phyloP scores from a whole-genome alignment of 2,113 vertebrate genomes.

The Columba janthina region DNA sequence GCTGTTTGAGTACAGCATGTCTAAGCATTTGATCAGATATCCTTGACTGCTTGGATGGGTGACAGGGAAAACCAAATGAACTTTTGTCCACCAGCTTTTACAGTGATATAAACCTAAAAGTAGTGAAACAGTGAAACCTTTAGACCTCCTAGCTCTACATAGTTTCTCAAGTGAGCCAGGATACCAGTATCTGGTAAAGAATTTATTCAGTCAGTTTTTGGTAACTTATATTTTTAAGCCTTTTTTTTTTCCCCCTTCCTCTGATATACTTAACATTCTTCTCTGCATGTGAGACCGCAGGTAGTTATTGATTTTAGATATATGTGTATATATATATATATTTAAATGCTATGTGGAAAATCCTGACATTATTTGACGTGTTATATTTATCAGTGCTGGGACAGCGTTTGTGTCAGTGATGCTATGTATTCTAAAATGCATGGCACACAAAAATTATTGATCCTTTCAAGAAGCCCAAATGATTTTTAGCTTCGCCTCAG shows the following conservation, averaged over 20 bases:
- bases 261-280: neutral
- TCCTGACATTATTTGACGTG: neutral
- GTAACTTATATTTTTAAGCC: neutral
- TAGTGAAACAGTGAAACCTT: neutral
- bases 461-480: slow-evolving; percentile 41
- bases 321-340: neutral
- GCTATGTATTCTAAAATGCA: slow-evolving; percentile 6
- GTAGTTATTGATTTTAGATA: neutral
- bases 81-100: slow-evolving; percentile 4
- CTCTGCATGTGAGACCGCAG: neutral
- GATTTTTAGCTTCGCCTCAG: slow-evolving; percentile 6
- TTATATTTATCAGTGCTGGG: neutral
- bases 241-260: neutral
- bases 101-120: neutral
- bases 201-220: neutral
- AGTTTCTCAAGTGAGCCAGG: neutral
- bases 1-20: slow-evolving; percentile 39
- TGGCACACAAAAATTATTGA: slow-evolving; percentile 34
- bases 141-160: neutral
- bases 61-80: slow-evolving; percentile 15
- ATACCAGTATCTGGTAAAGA: neutral
- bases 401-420: neutral
- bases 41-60: slow-evolving; percentile 52
- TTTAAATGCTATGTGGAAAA: neutral
- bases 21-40: slow-evolving; percentile 56